A percentile compares a stretch with the other conserved stretches of the same genome.
Conservation (phyloP, 1,140 invertebrate genomes). For the Asbolus verrucosus region DNA sequence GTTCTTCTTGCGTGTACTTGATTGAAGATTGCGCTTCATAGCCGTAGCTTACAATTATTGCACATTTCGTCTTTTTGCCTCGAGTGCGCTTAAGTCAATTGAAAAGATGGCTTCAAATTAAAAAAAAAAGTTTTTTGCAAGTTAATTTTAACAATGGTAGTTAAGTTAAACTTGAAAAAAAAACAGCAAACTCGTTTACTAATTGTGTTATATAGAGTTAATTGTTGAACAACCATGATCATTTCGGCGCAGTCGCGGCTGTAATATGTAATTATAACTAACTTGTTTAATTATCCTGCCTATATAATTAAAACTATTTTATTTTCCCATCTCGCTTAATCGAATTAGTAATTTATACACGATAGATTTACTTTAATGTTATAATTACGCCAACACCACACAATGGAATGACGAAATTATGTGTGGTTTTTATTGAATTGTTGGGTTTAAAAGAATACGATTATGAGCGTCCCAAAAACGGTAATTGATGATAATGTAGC, state of each 20-base stretch:
- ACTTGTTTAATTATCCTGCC: slow-evolving; percentile 43
- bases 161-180: not conserved
- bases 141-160: not conserved
- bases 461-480: slow-evolving; percentile 13
- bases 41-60: not conserved
- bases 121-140: no score
- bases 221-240: slow-evolving; percentile 37
- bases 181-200: slow-evolving; percentile 17
- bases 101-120: no score
- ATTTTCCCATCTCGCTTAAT: slow-evolving; percentile 44
- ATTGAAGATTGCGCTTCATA: slow-evolving; percentile 12
- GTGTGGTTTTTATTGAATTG: slow-evolving; percentile 2
- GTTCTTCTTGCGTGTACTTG: slow-evolving; percentile 29
- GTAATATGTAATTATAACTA: slow-evolving; percentile 44
- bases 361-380: slow-evolving; percentile 17
- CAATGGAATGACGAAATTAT: no score
- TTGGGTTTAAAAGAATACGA: slow-evolving; percentile 1
- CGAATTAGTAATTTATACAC: slow-evolving; percentile 43
- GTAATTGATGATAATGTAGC: slow-evolving; percentile 41
- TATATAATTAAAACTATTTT: slow-evolving; percentile 46
- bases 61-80: no score
- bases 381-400: slow-evolving; percentile 21
- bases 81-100: no score
- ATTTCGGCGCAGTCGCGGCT: slow-evolving; percentile 41
- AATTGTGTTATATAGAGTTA: slow-evolving; percentile 29